Conservation (phyloP, 23 tunicate genomes). For the Diplosoma virens region DNA sequence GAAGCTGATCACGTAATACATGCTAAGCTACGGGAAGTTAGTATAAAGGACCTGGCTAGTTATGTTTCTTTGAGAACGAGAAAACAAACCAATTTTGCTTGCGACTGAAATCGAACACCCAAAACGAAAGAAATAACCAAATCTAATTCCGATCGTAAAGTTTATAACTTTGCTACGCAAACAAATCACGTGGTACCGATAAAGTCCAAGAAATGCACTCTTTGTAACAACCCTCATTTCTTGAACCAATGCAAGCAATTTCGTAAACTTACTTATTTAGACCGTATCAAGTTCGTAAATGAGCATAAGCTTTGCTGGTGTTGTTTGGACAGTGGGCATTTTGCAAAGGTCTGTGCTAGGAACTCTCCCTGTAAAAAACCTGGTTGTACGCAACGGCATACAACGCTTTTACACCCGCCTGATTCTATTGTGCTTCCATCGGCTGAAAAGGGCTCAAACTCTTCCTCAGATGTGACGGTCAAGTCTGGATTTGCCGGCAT, state of each 20-base stretch:
- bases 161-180: no score
- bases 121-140: no score
- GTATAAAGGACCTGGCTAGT: background rate
- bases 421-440: no score
- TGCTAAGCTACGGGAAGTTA: background rate
- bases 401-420: constrained; percentile 45
- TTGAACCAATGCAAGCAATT: constrained; percentile 1
- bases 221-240: background rate
- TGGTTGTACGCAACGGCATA: constrained; percentile 24
- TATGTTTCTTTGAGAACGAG: constrained; percentile 2
- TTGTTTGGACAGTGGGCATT: constrained; percentile 20
- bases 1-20: background rate
- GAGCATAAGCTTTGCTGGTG: background rate
- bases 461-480: background rate
- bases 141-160: no score
- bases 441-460: no score
- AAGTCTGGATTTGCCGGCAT: constrained; percentile 9
- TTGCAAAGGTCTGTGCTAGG: constrained; percentile 13
- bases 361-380: constrained; percentile 31
- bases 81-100: background rate
- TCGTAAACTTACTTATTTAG: background rate
- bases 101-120: no score
- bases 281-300: background rate
- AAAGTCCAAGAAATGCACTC: background rate
- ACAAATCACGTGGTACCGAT: no score